Conservation (phyloP, 2,113 vertebrate genomes). For the Pao palembangensis region DNA sequence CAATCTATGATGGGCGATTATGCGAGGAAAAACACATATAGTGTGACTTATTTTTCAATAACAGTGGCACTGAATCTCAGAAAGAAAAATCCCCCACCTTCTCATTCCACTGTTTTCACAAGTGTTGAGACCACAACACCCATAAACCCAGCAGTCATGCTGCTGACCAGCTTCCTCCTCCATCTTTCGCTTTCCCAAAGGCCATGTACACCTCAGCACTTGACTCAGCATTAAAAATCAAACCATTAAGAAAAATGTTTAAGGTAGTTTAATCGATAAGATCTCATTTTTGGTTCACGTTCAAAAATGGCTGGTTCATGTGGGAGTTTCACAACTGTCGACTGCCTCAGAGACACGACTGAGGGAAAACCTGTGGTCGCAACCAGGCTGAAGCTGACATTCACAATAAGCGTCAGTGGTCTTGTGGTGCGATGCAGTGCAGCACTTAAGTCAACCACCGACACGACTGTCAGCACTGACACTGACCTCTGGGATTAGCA, state of each 20-base stretch:
- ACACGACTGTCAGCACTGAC: slow-evolving; percentile 39
- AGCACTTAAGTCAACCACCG: slow-evolving; percentile 28
- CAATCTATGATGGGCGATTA: background rate
- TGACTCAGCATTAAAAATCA: background rate
- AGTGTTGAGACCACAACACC: slow-evolving; percentile 31
- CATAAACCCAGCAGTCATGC: slow-evolving; percentile 7
- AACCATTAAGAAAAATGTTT: no score
- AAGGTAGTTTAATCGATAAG: no score
- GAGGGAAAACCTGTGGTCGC: slow-evolving; percentile 65
- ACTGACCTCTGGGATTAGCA: slow-evolving; percentile 34
- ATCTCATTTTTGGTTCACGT: slow-evolving; percentile 21
- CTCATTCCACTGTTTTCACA: slow-evolving; percentile 6
- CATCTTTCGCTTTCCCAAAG: no score
- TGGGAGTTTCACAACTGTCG: slow-evolving; percentile 31
- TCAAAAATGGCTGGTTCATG: slow-evolving; percentile 4
- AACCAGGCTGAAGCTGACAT: slow-evolving; percentile 32
- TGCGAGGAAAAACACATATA: no score
- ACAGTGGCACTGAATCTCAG: background rate
- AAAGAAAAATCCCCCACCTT: slow-evolving; percentile 11
- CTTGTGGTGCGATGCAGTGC: slow-evolving; percentile 30
- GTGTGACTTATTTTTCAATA: no score
- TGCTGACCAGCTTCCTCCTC: no score
- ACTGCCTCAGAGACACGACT: slow-evolving; percentile 26
- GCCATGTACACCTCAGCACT: no score
- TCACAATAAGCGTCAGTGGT: slow-evolving; percentile 21